Percentiles rank a stretch among this genome's conserved stretches.
Conservation (phyloP, 2,113 vertebrate genomes). For the Muscicapa adusta region DNA sequence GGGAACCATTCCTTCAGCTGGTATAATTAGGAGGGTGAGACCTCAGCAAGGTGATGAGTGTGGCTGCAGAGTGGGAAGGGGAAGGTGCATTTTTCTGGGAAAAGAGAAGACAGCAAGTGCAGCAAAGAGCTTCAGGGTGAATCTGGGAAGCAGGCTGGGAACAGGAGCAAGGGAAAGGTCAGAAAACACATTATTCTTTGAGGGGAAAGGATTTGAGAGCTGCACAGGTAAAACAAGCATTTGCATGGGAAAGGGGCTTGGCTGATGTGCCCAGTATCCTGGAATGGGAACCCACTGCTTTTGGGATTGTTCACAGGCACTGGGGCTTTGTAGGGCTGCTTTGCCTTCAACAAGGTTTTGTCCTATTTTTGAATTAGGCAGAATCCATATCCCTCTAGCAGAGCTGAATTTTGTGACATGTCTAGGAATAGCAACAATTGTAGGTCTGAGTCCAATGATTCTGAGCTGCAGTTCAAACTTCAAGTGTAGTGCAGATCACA, state of each 20-base stretch:
- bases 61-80: neutral
- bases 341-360: neutral
- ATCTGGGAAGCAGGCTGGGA: neutral
- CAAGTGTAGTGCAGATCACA: slow-evolving; percentile 3
- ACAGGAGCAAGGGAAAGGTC: neutral
- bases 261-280: neutral
- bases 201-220: neutral
- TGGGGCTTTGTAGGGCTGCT: neutral
- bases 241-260: neutral
- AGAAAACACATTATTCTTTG: neutral
- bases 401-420: neutral
- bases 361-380: neutral
- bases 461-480: slow-evolving; percentile 14
- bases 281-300: neutral
- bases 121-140: neutral
- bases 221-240: neutral
- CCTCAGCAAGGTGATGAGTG: neutral
- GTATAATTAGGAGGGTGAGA: neutral
- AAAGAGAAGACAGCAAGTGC: neutral
- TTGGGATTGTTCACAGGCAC: neutral
- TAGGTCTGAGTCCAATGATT: neutral
- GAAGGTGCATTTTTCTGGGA: neutral
- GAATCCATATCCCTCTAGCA: neutral
- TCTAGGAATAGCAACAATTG: slow-evolving; percentile 22
- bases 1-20: neutral